Evolutionary conservation across 2,113 vertebrate species (phyloP).

Genomic region (Numida meleagris): DNA sequence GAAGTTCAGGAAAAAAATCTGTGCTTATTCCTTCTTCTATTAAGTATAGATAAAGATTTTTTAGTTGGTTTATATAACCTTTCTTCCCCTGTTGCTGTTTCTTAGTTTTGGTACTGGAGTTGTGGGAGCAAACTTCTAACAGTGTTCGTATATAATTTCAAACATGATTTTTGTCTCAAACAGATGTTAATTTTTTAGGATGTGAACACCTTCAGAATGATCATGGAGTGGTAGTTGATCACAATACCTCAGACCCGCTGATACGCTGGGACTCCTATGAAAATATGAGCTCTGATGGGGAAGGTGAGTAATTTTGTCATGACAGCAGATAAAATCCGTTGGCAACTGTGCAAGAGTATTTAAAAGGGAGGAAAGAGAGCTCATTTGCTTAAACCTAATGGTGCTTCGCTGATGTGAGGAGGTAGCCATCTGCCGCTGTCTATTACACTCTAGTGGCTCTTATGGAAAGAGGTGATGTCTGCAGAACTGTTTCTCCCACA

Average conservation of each 20-base stretch:
- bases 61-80: neutral
- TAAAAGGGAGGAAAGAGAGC: neutral
- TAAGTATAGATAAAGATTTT: neutral
- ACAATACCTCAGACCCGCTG: constrained; percentile 87
- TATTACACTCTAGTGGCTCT: neutral
- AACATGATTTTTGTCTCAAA: neutral
- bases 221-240: constrained; percentile 85
- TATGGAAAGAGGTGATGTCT: neutral
- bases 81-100: neutral
- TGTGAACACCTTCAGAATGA: constrained; percentile 86
- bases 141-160: neutral
- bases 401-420: neutral
- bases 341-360: neutral
- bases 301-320: constrained; percentile 79
- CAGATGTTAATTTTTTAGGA: constrained; percentile 65
- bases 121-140: neutral
- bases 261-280: constrained; percentile 94
- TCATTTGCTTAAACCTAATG: neutral
- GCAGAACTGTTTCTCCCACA: neutral
- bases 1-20: neutral
- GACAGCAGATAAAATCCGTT: neutral
- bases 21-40: neutral
- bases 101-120: neutral
- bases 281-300: constrained; percentile 83
- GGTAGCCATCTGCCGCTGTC: neutral